Conservation (phyloP, 2,888 invertebrate species). For the Rutpela maculata region DNA sequence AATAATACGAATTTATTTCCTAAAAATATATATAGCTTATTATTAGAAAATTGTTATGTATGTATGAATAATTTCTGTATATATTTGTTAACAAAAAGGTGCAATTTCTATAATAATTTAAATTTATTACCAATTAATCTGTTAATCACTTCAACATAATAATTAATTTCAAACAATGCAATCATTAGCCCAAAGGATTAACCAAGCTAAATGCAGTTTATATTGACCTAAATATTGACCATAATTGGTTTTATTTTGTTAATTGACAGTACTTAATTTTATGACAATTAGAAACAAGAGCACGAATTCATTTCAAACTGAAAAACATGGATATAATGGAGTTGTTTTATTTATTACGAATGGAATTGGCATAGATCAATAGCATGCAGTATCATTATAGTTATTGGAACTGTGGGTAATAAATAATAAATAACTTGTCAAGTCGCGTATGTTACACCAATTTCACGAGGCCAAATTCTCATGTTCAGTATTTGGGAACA, state of each 20-base stretch:
- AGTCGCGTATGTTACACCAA: neutral
- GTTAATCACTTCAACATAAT: slow-evolving; percentile 1
- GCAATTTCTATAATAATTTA: neutral
- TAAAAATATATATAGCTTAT: no score
- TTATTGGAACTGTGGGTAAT: neutral
- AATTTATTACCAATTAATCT: neutral
- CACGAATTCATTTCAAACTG: neutral
- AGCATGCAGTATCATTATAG: neutral
- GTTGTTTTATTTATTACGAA: slow-evolving; percentile 24
- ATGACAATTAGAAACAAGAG: slow-evolving; percentile 7
- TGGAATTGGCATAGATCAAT: slow-evolving; percentile 20
- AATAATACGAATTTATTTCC: no score
- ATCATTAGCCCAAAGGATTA: neutral
- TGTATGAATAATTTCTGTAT: no score
- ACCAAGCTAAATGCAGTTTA: neutral
- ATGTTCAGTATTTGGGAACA: neutral
- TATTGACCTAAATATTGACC: neutral
- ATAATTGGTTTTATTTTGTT: neutral
- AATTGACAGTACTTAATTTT: slow-evolving; percentile 16
- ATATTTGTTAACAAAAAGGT: no score
- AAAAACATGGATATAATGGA: slow-evolving; percentile 20
- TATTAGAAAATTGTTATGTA: no score
- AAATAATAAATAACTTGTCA: slow-evolving; percentile 3
- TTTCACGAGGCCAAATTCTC: neutral
- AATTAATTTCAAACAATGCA: neutral